Percentiles rank a stretch among this genome's conserved stretches.
These are phyloP conservation scores for Pterostichus madidus DNA, from an alignment of 2,888 invertebrate species.

Conservation along the genomic window DNA sequence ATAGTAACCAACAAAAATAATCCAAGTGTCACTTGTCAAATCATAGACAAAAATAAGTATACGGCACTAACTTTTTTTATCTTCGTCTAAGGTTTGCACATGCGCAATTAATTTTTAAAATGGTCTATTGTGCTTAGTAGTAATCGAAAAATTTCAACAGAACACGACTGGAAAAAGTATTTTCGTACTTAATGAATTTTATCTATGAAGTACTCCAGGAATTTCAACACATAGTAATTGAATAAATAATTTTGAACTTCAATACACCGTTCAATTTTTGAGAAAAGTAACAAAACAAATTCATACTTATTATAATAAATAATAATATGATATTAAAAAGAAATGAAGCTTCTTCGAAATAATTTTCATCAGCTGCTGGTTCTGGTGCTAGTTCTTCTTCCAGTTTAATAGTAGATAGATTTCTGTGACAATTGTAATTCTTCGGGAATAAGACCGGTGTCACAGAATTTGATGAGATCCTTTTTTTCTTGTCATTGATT, in stretches of 20 bases:
- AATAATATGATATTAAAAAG: not conserved
- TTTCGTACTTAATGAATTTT: conserved; percentile 11
- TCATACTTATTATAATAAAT: too few species aligned
- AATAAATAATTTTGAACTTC: not conserved
- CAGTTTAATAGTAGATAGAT: not conserved
- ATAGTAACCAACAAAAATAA: too few species aligned
- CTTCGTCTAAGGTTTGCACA: too few species aligned
- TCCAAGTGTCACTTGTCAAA: too few species aligned
- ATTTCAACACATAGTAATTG: not conserved
- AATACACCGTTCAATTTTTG: not conserved
- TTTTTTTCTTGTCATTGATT: not conserved
- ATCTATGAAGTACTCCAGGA: not conserved
- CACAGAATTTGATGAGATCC: conserved; percentile 4
- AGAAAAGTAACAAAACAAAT: too few species aligned
- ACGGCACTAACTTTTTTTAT: too few species aligned
- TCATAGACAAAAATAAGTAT: too few species aligned
- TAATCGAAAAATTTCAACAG: too few species aligned
- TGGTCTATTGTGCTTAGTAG: too few species aligned
- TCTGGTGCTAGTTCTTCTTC: not conserved
- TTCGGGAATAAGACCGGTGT: not conserved
- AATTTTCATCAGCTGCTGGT: conserved; percentile 1
- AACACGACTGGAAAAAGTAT: too few species aligned
- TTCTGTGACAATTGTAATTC: conserved; percentile 11
- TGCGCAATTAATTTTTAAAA: too few species aligned
- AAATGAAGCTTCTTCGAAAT: not conserved